phyloP scores from a whole-genome alignment of 2,113 vertebrate species.

The Pollimyrus isidori region DNA sequence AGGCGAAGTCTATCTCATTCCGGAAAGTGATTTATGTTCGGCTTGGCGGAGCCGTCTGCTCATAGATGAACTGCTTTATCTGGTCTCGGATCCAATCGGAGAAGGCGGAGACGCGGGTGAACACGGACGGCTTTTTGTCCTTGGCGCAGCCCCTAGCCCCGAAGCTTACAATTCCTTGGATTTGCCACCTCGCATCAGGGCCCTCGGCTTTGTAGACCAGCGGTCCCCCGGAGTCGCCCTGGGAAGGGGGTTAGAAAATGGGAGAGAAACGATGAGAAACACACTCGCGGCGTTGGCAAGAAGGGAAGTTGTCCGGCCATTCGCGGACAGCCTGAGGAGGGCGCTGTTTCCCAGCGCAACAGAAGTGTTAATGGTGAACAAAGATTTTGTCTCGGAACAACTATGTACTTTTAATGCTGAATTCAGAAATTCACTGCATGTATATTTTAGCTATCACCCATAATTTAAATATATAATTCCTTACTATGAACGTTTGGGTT shows the following conservation, averaged over 20 bases:
- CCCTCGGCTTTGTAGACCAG: conserved; percentile 38
- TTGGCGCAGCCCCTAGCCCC: conserved; percentile 48
- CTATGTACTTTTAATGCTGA: not conserved
- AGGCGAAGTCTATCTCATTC: not conserved
- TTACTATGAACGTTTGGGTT: not conserved
- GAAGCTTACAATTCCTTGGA: conserved; percentile 56
- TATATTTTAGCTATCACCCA: not conserved
- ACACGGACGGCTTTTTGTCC: conserved; percentile 61
- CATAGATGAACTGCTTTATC: conserved; percentile 52
- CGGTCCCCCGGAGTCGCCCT: conserved; percentile 57
- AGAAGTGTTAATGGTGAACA: not conserved
- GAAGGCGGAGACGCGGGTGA: conserved; percentile 59
- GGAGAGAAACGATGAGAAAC: not conserved
- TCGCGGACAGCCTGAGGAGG: not conserved
- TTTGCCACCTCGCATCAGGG: conserved; percentile 42
- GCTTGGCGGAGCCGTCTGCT: conserved; percentile 22
- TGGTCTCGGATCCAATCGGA: conserved; percentile 52
- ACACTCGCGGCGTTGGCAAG: not conserved
- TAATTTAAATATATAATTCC: not conserved
- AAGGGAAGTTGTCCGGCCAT: not conserved
- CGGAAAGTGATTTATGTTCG: not conserved
- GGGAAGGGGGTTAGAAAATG: not conserved
- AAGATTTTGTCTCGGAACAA: not conserved
- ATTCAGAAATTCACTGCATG: not conserved
- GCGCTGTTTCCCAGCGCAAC: not conserved